Conservation (phyloP, 2,113 vertebrate species). For the Pituophis catenifer region DNA sequence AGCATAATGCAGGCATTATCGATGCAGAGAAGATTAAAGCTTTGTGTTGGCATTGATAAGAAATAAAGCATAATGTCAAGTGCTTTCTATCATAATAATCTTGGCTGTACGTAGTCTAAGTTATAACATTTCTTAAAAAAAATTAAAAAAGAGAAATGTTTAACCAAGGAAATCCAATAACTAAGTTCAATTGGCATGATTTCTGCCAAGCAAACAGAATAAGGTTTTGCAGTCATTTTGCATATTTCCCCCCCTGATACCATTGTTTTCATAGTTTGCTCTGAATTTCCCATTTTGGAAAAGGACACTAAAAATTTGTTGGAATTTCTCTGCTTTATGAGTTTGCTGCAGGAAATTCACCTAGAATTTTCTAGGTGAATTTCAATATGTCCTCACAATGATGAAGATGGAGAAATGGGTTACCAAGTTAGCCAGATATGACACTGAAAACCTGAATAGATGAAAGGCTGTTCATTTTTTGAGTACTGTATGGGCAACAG, state of each 20-base stretch:
- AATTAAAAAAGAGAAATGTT: not conserved
- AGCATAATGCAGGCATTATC: constrained; percentile 34
- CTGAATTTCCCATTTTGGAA: not conserved
- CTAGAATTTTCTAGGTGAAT: not conserved
- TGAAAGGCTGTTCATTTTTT: not conserved
- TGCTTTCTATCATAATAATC: not conserved
- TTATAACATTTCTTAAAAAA: not conserved
- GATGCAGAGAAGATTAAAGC: constrained; percentile 29
- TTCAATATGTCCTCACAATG: not conserved
- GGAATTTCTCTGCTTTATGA: not conserved
- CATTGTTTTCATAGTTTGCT: not conserved
- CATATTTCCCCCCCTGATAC: not conserved
- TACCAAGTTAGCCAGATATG: not conserved
- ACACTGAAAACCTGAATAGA: not conserved
- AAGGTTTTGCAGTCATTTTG: not conserved
- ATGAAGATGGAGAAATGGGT: not conserved
- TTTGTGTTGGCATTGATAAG: constrained; percentile 47
- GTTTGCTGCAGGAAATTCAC: not conserved
- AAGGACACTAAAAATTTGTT: not conserved
- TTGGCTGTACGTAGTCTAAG: not conserved
- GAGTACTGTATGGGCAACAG: not conserved
- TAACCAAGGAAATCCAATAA: not conserved
- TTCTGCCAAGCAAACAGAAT: not conserved
- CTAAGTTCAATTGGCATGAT: not conserved
- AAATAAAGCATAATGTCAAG: constrained; percentile 38